A percentile compares a stretch with the other conserved stretches of the same genome.
Evolutionary conservation across 92 coral and sea anemone genomes (phyloP).

Genomic region (Parazoanthus atlanticus): DNA sequence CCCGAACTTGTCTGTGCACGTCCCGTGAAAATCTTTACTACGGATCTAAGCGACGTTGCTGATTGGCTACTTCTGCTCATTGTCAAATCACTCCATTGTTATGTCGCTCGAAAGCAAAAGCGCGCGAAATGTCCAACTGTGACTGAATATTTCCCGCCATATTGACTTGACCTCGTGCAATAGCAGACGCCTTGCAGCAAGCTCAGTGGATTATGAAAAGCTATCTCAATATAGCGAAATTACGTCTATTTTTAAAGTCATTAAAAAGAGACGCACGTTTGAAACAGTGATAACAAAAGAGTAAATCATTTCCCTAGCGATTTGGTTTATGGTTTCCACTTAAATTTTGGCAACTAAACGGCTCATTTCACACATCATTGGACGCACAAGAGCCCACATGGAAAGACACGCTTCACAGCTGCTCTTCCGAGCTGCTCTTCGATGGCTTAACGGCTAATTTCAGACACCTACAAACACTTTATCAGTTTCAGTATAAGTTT

Average conservation of each 20-base stretch:
- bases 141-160: constrained; percentile 38
- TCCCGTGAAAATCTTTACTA: constrained; percentile 14
- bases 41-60: background rate
- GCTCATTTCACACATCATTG: constrained; percentile 10
- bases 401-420: background rate
- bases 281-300: background rate
- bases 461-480: background rate
- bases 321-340: constrained; percentile 21
- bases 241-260: background rate
- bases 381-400: background rate
- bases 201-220: background rate
- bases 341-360: background rate
- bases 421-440: too few relatives aligned
- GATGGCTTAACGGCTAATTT: background rate
- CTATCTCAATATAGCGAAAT: background rate
- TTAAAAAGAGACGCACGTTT: background rate
- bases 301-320: too few relatives aligned
- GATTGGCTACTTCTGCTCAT: constrained; percentile 14
- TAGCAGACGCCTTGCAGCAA: constrained; percentile 19
- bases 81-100: constrained; percentile 15
- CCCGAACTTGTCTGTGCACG: constrained; percentile 34
- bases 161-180: constrained; percentile 45
- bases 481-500: too few relatives aligned
- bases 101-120: too few relatives aligned
- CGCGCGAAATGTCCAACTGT: constrained; percentile 16